Evolutionary conservation across 2,113 vertebrate species (phyloP).

Genomic region (Machaerirhynchus nigripectus): DNA sequence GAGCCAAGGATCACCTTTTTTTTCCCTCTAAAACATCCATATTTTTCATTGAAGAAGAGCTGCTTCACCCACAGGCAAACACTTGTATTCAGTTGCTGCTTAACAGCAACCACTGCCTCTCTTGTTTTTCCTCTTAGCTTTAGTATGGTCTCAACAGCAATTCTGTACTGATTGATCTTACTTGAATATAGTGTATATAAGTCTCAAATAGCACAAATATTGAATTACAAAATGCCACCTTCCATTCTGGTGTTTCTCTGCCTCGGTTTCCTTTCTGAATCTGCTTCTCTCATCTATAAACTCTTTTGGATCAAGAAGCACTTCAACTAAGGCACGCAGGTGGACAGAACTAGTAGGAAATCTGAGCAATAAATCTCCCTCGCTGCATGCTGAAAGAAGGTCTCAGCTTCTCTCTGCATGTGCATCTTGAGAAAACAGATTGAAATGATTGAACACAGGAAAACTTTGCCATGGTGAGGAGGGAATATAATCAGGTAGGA

Average conservation of each 20-base stretch:
- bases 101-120: background rate
- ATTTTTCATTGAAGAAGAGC: background rate
- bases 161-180: background rate
- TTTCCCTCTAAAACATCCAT: background rate
- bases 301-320: background rate
- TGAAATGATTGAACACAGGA: background rate
- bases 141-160: background rate
- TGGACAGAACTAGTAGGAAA: background rate
- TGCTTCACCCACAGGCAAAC: background rate
- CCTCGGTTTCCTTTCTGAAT: background rate
- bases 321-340: background rate
- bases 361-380: background rate
- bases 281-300: background rate
- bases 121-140: background rate
- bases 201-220: background rate
- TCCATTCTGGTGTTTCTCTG: background rate
- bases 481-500: background rate
- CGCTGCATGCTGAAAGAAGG: background rate
- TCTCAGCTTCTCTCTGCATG: background rate
- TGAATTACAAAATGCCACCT: background rate
- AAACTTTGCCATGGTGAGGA: background rate
- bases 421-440: slow-evolving; percentile 6
- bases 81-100: background rate
- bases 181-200: background rate
- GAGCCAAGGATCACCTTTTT: background rate